Evolutionary conservation across 1,140 invertebrate genomes (phyloP).

Genomic region (Lordiphosa mommai): DNA sequence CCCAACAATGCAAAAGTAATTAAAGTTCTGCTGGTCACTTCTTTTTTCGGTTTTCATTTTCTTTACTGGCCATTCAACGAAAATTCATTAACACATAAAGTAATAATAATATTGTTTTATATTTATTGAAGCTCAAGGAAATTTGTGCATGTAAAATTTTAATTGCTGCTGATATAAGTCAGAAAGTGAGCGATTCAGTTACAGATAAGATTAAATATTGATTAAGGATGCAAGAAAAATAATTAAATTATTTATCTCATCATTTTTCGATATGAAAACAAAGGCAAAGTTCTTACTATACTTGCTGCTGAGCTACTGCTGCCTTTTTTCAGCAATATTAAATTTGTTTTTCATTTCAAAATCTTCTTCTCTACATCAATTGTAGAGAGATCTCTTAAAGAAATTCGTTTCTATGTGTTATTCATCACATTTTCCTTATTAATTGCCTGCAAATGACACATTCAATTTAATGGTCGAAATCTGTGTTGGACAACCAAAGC

Average conservation of each 20-base stretch:
- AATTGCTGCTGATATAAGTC: neutral
- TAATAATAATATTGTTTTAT: slow-evolving; percentile 8
- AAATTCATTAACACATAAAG: slow-evolving; percentile 22
- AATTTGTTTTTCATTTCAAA: too few relatives aligned
- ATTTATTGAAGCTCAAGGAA: slow-evolving; percentile 1
- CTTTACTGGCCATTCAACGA: slow-evolving; percentile 1
- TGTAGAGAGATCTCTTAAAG: too few relatives aligned
- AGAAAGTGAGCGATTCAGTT: neutral
- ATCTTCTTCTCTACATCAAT: too few relatives aligned
- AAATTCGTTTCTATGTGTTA: too few relatives aligned
- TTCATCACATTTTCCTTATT: neutral
- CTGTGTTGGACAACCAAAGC: too few relatives aligned
- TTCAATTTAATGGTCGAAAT: slow-evolving; percentile 31
- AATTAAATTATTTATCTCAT: too few relatives aligned
- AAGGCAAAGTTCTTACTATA: too few relatives aligned
- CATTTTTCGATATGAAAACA: too few relatives aligned
- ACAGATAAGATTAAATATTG: neutral
- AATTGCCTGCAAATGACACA: slow-evolving; percentile 54
- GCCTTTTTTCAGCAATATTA: too few relatives aligned
- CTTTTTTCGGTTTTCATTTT: slow-evolving; percentile 24
- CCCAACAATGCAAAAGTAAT: slow-evolving; percentile 48
- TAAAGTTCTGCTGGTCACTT: slow-evolving; percentile 36
- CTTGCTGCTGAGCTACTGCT: too few relatives aligned
- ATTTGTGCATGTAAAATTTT: neutral
- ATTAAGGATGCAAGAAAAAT: neutral